Conservation (phyloP, 2,113 vertebrate genomes). For the Cariama cristata region DNA sequence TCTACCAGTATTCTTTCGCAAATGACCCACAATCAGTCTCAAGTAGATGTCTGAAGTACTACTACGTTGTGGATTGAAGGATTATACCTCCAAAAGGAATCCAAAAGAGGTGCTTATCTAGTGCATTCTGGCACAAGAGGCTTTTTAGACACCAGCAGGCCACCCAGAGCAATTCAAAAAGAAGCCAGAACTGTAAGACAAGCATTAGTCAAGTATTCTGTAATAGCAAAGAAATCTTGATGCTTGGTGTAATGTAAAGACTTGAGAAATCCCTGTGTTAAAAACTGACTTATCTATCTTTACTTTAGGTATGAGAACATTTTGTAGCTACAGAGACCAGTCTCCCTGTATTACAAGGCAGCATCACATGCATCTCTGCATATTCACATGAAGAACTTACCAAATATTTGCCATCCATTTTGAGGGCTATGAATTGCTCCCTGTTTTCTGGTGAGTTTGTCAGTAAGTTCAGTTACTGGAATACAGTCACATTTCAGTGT, state of each 20-base stretch:
- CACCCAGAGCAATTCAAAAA: neutral
- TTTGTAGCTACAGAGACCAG: neutral
- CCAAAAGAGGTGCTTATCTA: neutral
- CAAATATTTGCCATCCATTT: neutral
- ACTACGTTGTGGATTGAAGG: neutral
- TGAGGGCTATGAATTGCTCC: neutral
- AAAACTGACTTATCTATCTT: neutral
- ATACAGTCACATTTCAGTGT: neutral
- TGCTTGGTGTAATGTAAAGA: neutral
- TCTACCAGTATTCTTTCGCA: neutral
- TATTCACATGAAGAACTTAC: neutral
- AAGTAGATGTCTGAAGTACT: neutral
- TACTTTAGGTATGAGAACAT: neutral
- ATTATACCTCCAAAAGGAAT: neutral
- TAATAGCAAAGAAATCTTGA: neutral
- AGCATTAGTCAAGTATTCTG: neutral
- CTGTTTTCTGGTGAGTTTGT: neutral
- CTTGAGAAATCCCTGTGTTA: neutral
- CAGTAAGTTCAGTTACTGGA: neutral
- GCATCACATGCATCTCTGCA: neutral
- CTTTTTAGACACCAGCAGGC: neutral
- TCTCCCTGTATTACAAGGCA: fast-evolving
- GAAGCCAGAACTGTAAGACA: neutral
- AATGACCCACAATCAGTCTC: neutral
- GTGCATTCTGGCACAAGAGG: neutral